Evolutionary conservation across 2,797 vertebrate species (phyloP).

Genomic region (Diglossa cyanea): DNA sequence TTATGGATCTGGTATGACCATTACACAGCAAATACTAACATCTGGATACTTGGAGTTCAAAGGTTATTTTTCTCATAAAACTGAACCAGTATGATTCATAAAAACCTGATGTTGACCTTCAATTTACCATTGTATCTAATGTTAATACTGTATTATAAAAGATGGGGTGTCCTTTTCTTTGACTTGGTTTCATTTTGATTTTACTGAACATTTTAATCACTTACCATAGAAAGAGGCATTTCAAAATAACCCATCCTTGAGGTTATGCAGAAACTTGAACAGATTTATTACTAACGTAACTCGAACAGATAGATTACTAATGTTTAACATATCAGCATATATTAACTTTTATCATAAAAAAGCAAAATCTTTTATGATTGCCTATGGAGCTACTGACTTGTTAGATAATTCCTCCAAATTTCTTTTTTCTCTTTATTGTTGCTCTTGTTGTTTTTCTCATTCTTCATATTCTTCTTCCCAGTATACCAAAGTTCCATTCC

Average conservation of each 20-base stretch:
- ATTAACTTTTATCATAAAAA: neutral
- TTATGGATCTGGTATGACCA: slow-evolving; percentile 71
- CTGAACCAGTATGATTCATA: slow-evolving; percentile 60
- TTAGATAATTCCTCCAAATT: neutral
- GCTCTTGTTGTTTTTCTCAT: neutral
- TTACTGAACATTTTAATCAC: slow-evolving; percentile 12
- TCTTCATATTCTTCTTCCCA: neutral
- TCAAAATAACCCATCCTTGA: slow-evolving; percentile 6
- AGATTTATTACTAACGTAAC: neutral
- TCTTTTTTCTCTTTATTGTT: neutral
- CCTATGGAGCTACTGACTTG: neutral
- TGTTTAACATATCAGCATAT: neutral
- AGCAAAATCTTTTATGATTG: neutral
- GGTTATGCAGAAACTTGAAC: neutral
- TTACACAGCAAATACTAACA: slow-evolving; percentile 66
- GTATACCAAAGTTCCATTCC: neutral
- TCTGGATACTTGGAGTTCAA: slow-evolving; percentile 73
- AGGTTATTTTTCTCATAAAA: slow-evolving; percentile 71
- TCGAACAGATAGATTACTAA: neutral
- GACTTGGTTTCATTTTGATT: slow-evolving; percentile 21
- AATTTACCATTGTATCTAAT: slow-evolving; percentile 3
- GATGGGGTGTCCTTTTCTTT: neutral
- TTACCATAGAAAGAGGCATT: neutral
- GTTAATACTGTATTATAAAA: slow-evolving; percentile 39
- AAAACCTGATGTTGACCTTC: slow-evolving; percentile 59